Conservation (phyloP, 2,113 vertebrate species). For the Erythrolamprus reginae region DNA sequence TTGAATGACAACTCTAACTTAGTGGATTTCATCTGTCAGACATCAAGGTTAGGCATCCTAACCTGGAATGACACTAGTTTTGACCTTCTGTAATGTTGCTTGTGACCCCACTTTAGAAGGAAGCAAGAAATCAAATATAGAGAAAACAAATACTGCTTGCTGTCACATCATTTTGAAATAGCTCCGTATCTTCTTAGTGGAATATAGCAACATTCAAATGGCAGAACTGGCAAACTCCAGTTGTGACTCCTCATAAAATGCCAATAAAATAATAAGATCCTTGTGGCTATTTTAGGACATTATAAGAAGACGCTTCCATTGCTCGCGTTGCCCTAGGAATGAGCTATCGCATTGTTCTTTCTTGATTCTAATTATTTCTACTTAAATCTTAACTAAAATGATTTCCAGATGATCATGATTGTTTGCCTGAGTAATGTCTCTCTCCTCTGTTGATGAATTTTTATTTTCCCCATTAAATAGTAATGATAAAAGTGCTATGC, state of each 20-base stretch:
- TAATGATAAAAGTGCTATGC: slow-evolving; percentile 37
- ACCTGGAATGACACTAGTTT: not conserved
- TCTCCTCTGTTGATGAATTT: slow-evolving; percentile 37
- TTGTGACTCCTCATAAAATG: slow-evolving; percentile 29
- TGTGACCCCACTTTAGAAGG: not conserved
- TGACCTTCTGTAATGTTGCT: not conserved
- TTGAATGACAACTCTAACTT: not conserved
- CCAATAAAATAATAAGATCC: slow-evolving; percentile 35
- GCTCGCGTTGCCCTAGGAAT: not conserved
- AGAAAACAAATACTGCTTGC: not conserved
- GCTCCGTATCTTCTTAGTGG: not conserved
- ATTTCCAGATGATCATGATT: slow-evolving; percentile 19
- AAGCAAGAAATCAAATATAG: not conserved
- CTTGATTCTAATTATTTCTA: slow-evolving; percentile 42
- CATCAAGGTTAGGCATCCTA: not conserved
- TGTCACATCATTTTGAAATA: not conserved
- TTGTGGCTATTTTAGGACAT: slow-evolving; percentile 36
- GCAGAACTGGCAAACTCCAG: slow-evolving; percentile 26
- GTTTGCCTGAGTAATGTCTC: not conserved
- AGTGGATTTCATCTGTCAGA: too few species aligned
- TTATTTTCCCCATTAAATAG: slow-evolving; percentile 45
- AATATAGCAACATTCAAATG: not conserved
- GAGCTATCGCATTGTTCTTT: slow-evolving; percentile 48
- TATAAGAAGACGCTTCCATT: slow-evolving; percentile 38
- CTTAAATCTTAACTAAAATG: slow-evolving; percentile 54